phyloP scores from a whole-genome alignment of 1,140 invertebrate species.

The Ooceraea biroi region DNA sequence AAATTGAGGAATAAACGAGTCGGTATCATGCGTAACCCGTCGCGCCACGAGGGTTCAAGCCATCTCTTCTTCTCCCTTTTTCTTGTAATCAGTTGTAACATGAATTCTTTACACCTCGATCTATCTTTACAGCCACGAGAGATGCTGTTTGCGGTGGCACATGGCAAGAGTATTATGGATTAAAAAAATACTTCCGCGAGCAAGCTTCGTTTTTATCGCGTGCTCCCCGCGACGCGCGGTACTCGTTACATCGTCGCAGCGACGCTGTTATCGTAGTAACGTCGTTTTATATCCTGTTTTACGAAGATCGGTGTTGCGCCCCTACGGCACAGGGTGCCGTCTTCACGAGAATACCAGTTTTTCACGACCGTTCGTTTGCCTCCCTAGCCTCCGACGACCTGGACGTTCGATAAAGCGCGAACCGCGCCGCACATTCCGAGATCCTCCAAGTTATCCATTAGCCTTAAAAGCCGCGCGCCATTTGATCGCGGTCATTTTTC shows the following conservation, averaged over 20 bases:
- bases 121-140: not conserved
- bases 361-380: conserved; percentile 40
- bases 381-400: not conserved
- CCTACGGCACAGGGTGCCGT: not conserved
- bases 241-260: conserved; percentile 24
- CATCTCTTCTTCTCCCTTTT: not conserved
- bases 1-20: not conserved
- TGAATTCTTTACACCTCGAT: conserved; percentile 23
- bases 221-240: conserved; percentile 2
- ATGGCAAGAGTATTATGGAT: not conserved
- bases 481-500: conserved; percentile 66
- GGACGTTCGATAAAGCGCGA: conserved; percentile 48
- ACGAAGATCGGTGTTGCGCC: conserved; percentile 51
- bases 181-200: conserved; percentile 43
- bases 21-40: not conserved
- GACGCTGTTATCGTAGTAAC: conserved; percentile 29
- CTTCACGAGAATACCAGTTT: conserved; percentile 22
- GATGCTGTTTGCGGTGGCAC: not conserved
- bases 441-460: conserved; percentile 60
- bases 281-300: conserved; percentile 58
- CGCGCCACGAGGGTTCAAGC: not conserved
- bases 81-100: not conserved
- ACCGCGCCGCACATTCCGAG: conserved; percentile 40
- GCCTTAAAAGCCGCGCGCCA: conserved; percentile 62
- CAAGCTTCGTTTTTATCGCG: conserved; percentile 39